These are phyloP conservation scores for Phyto melanocephala DNA, from an alignment of 2,888 invertebrate species.

Conservation along the genomic window DNA sequence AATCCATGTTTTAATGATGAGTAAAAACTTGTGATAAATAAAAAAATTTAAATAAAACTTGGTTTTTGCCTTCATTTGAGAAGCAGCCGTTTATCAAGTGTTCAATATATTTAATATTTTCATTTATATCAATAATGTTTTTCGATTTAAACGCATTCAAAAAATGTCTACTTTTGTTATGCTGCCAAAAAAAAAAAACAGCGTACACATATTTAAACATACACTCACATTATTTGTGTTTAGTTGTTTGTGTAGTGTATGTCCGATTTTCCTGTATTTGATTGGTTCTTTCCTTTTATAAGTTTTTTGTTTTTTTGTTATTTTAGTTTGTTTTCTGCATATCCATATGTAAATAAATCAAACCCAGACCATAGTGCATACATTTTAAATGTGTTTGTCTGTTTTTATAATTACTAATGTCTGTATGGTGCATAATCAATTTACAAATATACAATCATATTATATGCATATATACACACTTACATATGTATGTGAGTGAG, in stretches of 20 bases:
- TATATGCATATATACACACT: neutral
- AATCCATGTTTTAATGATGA: too few species aligned
- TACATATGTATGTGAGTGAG: neutral
- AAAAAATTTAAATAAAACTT: too few species aligned
- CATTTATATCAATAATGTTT: conserved; percentile 53
- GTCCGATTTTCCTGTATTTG: conserved; percentile 47
- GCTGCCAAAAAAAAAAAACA: conserved; percentile 33
- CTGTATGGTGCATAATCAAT: conserved; percentile 1
- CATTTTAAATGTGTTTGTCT: conserved; percentile 51
- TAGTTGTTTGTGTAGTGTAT: conserved; percentile 2
- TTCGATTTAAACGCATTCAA: conserved; percentile 40
- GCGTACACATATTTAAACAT: too few species aligned
- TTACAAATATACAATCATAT: neutral
- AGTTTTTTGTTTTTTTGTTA: neutral
- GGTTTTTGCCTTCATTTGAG: too few species aligned
- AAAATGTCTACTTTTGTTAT: conserved; percentile 32
- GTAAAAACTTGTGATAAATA: too few species aligned
- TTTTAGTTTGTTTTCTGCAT: too few species aligned
- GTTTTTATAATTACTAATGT: conserved; percentile 49
- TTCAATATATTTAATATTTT: conserved; percentile 10
- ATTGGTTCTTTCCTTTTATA: conserved; percentile 45
- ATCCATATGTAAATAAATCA: neutral
- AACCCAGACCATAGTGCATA: conserved; percentile 42
- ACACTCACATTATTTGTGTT: too few species aligned
- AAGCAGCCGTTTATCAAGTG: neutral